These are phyloP conservation scores for Cyanocitta stelleri DNA, from an alignment of 2,113 vertebrate genomes.

Conservation along the genomic window DNA sequence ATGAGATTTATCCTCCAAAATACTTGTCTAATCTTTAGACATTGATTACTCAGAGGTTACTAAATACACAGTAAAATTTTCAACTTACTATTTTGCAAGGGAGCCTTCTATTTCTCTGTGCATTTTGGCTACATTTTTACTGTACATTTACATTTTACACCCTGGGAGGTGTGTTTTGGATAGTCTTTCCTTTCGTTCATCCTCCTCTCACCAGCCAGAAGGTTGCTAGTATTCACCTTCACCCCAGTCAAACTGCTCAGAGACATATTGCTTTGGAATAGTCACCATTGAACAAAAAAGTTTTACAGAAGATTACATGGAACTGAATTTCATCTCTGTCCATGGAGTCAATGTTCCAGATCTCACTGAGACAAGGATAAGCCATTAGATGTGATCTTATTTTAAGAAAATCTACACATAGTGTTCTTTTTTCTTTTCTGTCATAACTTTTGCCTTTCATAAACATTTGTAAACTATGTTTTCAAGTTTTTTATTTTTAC, in stretches of 20 bases:
- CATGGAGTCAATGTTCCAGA: background rate
- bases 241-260: background rate
- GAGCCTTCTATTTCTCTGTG: background rate
- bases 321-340: background rate
- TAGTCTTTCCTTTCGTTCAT: background rate
- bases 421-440: background rate
- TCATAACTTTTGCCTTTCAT: background rate
- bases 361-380: background rate
- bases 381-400: background rate
- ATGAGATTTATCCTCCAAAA: background rate
- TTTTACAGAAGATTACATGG: background rate
- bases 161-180: background rate
- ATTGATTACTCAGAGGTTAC: background rate
- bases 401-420: background rate
- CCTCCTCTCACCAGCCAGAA: background rate
- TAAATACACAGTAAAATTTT: background rate
- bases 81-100: fast-evolving
- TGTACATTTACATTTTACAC: no score
- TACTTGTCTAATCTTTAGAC: background rate
- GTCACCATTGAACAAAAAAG: background rate
- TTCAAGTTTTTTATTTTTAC: background rate
- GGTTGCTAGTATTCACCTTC: background rate
- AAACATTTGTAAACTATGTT: background rate
- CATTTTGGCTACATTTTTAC: background rate
- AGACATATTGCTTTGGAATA: background rate